Evolutionary conservation across 2,888 invertebrate species (phyloP).

Genomic region (Machimus atricapillus): DNA sequence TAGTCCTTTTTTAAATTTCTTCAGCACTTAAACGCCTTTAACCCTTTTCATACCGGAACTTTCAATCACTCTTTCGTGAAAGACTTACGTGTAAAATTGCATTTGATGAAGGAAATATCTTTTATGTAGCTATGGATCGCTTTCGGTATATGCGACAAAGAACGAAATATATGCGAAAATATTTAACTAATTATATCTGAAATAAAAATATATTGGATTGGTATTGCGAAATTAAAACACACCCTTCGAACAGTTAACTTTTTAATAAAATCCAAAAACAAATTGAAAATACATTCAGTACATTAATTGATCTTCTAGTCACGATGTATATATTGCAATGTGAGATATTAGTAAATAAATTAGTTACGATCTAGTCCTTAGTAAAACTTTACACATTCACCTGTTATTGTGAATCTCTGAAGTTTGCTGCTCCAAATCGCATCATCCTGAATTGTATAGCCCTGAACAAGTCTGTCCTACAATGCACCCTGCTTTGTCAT

Average conservation of each 20-base stretch:
- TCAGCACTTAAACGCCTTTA: too few relatives aligned
- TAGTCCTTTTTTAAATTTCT: too few relatives aligned
- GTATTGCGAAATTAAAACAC: neutral
- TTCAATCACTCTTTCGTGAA: too few relatives aligned
- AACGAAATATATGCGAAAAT: neutral
- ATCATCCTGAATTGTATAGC: neutral
- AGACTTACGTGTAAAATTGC: too few relatives aligned
- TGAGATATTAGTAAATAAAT: slow-evolving; percentile 26
- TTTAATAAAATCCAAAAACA: slow-evolving; percentile 39
- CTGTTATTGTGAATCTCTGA: neutral
- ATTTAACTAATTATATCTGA: neutral
- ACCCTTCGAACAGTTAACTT: slow-evolving; percentile 31
- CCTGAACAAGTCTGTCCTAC: neutral
- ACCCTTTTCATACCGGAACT: too few relatives aligned
- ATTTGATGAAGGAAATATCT: too few relatives aligned
- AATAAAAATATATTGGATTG: neutral
- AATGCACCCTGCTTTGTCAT: neutral
- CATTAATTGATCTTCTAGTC: neutral
- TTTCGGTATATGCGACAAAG: too few relatives aligned
- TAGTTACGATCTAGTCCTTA: slow-evolving; percentile 28
- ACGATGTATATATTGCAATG: slow-evolving; percentile 35
- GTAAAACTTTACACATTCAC: slow-evolving; percentile 8
- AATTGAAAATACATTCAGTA: slow-evolving; percentile 29
- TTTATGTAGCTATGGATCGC: too few relatives aligned
- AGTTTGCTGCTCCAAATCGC: neutral